Percentiles rank a stretch among this genome's conserved stretches.
These are phyloP conservation scores for Polypedilum pembai DNA, from an alignment of 1,140 invertebrate species.

Conservation along the genomic window DNA sequence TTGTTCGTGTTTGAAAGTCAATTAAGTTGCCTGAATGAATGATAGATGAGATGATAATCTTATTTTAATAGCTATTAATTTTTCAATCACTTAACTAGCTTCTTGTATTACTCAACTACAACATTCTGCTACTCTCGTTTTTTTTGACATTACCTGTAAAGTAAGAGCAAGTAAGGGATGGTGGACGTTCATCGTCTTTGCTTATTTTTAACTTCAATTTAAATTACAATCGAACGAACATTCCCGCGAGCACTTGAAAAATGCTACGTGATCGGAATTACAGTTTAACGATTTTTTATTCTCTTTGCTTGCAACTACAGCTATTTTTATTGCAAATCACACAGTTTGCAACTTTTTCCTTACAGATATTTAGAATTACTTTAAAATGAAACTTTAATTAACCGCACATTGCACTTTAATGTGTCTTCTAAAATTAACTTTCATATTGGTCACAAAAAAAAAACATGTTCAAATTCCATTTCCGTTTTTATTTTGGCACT, in stretches of 20 bases:
- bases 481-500: neutral
- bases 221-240: neutral
- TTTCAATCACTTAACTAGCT: neutral
- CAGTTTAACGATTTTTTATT: neutral
- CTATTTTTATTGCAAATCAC: too few species aligned
- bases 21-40: neutral
- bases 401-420: too few species aligned
- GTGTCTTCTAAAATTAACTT: too few species aligned
- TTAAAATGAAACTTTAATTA: too few species aligned
- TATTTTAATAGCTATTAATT: conserved; percentile 3
- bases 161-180: neutral
- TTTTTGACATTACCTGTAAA: neutral
- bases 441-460: too few species aligned
- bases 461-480: neutral
- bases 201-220: conserved; percentile 5
- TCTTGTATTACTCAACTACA: neutral
- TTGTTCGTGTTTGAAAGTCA: neutral
- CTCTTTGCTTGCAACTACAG: too few species aligned
- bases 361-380: too few species aligned
- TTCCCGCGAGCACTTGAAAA: neutral
- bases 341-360: too few species aligned
- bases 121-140: neutral
- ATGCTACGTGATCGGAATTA: neutral
- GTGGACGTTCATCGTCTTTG: neutral
- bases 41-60: neutral